Conservation (phyloP, 2,888 invertebrate species). For the Acanthopleura granulata region DNA sequence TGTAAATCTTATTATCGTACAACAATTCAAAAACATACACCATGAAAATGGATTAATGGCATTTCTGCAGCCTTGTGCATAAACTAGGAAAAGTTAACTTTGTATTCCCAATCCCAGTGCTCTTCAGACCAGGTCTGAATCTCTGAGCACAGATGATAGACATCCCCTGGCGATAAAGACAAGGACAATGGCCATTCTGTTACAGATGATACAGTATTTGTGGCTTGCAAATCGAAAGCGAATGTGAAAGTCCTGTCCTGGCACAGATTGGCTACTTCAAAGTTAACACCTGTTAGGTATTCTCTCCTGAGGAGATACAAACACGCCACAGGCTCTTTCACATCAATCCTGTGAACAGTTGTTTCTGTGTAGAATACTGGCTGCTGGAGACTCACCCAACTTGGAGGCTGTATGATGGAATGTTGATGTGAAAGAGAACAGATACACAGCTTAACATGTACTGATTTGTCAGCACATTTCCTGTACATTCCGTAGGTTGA, state of each 20-base stretch:
- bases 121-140: background rate
- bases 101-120: background rate
- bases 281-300: constrained; percentile 28
- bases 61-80: too few relatives aligned
- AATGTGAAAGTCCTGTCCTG: background rate
- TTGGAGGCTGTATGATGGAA: constrained; percentile 17
- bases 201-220: background rate
- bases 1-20: too few relatives aligned
- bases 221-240: background rate
- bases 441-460: constrained; percentile 46
- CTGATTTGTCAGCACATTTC: constrained; percentile 43
- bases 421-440: constrained; percentile 29
- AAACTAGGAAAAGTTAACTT: background rate
- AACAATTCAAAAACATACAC: too few relatives aligned
- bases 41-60: too few relatives aligned
- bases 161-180: background rate
- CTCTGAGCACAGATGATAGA: background rate
- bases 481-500: constrained; percentile 47
- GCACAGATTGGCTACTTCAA: constrained; percentile 38
- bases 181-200: background rate
- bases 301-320: background rate
- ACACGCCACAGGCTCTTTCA: background rate
- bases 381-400: background rate
- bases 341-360: background rate
- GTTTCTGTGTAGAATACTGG: background rate